These are phyloP conservation scores for Muscina levida DNA, from an alignment of 2,888 invertebrate species.

Conservation along the genomic window DNA sequence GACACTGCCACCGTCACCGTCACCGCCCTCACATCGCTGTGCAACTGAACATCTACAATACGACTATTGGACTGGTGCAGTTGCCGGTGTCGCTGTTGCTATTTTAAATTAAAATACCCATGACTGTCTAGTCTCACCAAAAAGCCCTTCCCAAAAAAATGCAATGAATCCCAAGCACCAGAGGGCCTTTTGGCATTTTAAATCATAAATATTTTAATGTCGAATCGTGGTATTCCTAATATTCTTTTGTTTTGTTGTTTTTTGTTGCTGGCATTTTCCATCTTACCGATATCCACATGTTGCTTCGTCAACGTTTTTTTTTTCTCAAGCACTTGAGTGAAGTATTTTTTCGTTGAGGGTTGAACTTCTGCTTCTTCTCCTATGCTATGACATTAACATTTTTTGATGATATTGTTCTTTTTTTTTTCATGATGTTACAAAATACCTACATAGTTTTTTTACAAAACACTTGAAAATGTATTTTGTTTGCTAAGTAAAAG, in stretches of 20 bases:
- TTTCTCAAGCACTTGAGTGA: background rate
- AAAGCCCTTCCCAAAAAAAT: slow-evolving; percentile 16
- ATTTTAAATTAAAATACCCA: slow-evolving; percentile 49
- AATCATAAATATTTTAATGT: slow-evolving; percentile 49
- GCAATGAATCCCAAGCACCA: too few relatives aligned
- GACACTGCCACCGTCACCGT: background rate
- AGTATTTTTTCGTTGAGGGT: background rate
- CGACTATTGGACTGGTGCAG: too few relatives aligned
- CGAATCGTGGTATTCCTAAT: background rate
- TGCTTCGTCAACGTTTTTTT: background rate
- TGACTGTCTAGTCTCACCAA: background rate
- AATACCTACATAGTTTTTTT: background rate
- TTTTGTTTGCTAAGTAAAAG: background rate
- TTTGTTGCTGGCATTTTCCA: slow-evolving; percentile 20
- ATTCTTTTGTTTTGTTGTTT: too few relatives aligned
- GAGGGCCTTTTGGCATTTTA: slow-evolving; percentile 47
- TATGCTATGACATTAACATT: slow-evolving; percentile 10
- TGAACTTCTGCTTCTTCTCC: background rate
- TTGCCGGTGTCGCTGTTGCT: slow-evolving; percentile 14
- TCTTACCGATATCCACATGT: background rate
- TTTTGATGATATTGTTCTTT: background rate
- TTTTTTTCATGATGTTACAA: background rate
- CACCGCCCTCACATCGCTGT: background rate
- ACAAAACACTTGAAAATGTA: background rate
- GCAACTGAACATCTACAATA: background rate